Base-by-base conservation (phyloP, 2,797 vertebrate species). In the Rachycentron canadum region DNA sequence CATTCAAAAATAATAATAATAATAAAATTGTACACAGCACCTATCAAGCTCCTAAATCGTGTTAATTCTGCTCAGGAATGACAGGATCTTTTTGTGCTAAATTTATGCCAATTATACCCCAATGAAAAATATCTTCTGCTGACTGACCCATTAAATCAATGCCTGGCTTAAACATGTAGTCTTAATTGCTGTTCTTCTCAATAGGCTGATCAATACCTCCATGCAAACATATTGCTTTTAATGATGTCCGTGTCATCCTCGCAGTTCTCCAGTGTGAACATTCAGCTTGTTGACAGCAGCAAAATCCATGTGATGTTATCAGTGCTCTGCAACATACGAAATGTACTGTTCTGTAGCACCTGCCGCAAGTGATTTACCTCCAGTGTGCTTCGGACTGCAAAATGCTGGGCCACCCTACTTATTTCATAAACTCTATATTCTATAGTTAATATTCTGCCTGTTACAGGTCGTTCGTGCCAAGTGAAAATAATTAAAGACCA, bases 391-490 rank as follows among this genome's bases (percentile, higher is more conserved):
- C 16, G 55, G 38, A 78, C 36, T 78, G 85, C 73, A 84, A 83
- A 73, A 73, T 10, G 66, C 41, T 67, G 69, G 56, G 43, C 61
- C 38, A 34, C 14, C 45, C 36, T 55, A 68, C 61, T 79, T 30
- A 74, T 60, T 69, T 63, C 65, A 57, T 58, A 69, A 69, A 61
- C 19, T 34, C 65, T 5, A 78, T 52, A 80, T 63, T 53, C 61
- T 28, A 49, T 77, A 85, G 69, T 63, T 81, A 63, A 87, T 81
- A 88, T 74, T 88, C 64, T 89, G 80, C 84, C 69, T 50, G 72
- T 81, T 87, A 7, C 82, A 88, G 80, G 82, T 81, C 41, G 77
- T 78, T 77, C 66, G 60, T 43, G 58, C 30, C 62, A 76, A 41
- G 69, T 79, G 74, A 86, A 82, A 79, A 82, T 72, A 73, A 78